Percentiles rank a stretch among this genome's conserved stretches.
Evolutionary conservation across 2,797 vertebrate species (phyloP).

Genomic region (Lerista edwardsae): DNA sequence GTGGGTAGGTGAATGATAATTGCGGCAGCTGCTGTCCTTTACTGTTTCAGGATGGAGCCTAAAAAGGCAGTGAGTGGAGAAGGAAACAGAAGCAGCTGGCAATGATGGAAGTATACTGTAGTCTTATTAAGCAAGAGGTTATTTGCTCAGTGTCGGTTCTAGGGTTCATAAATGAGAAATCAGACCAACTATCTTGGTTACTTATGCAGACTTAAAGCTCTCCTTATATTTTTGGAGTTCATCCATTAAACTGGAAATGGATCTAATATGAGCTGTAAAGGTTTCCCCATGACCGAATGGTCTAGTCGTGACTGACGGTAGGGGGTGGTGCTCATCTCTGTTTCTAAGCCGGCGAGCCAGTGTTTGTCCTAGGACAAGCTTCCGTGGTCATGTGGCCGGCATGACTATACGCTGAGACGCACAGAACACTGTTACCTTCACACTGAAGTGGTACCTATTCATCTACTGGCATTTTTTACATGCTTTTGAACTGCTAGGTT

Average conservation of each 20-base stretch:
- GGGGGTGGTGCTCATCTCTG: no score
- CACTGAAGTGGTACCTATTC: no score
- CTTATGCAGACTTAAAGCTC: background rate
- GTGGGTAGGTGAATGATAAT: background rate
- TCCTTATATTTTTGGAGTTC: background rate
- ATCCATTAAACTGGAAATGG: background rate
- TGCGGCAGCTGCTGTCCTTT: background rate
- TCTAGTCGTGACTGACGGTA: no score
- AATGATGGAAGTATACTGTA: background rate
- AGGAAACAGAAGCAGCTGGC: background rate
- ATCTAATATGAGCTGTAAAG: background rate
- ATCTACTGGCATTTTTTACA: no score
- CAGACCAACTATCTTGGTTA: background rate
- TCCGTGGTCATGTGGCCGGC: no score
- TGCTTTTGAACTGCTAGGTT: no score
- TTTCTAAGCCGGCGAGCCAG: no score
- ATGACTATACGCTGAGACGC: no score
- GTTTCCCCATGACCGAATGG: no score
- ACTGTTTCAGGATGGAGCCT: background rate
- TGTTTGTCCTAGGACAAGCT: no score
- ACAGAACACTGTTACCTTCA: no score
- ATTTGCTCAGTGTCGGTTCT: background rate
- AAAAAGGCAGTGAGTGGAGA: background rate
- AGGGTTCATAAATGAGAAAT: constrained; percentile 16
- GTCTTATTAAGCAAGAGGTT: background rate